Evolutionary conservation across 1,140 invertebrate species (phyloP).

Genomic region (Hydropsyche tenuis): DNA sequence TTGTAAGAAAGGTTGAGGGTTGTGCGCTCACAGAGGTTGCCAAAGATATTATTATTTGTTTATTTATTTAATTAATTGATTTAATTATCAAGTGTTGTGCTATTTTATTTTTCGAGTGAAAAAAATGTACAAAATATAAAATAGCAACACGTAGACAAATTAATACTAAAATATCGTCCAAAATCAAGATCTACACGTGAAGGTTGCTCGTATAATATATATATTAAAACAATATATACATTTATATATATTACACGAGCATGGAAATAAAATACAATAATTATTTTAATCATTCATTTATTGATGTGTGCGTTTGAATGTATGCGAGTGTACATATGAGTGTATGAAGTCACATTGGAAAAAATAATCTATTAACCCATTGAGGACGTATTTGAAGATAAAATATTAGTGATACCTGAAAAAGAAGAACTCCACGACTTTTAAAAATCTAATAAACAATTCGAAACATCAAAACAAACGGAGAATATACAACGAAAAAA

Average conservation of each 20-base stretch:
- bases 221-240: neutral
- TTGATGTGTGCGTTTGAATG: no score
- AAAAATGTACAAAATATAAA: slow-evolving; percentile 28
- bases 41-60: slow-evolving; percentile 6
- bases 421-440: no score
- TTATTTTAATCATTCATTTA: neutral
- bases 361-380: neutral
- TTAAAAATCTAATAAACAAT: no score
- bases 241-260: neutral
- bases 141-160: neutral
- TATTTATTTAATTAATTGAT: neutral
- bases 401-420: no score
- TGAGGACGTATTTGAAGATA: neutral
- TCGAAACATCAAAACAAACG: no score
- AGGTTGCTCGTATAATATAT: neutral
- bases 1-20: no score
- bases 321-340: no score
- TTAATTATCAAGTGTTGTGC: slow-evolving; percentile 3
- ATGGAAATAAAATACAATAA: neutral
- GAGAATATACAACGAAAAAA: slow-evolving; percentile 16
- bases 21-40: slow-evolving; percentile 33
- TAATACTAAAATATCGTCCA: slow-evolving; percentile 15
- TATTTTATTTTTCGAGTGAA: neutral
- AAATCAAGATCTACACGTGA: neutral
- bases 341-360: no score